Evolutionary conservation across 2,888 invertebrate species (phyloP).

Genomic region (Dicranocentrus wangi): DNA sequence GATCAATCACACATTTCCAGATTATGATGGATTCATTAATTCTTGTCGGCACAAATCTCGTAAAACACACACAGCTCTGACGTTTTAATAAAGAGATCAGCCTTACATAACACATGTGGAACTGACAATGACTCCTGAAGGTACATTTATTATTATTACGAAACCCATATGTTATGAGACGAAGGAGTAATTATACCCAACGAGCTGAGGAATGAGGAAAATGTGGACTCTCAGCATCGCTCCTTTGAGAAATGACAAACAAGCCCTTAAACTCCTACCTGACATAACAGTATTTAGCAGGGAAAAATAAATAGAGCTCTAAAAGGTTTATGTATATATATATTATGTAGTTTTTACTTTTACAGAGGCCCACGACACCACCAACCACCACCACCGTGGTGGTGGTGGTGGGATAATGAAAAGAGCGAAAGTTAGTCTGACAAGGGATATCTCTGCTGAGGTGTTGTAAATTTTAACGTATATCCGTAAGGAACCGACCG

Average conservation of each 20-base stretch:
- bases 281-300: conserved; percentile 8
- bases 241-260: not conserved
- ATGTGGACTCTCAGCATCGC: too few relatives aligned
- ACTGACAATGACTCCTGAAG: too few relatives aligned
- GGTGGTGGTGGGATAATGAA: not conserved
- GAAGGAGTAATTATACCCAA: not conserved
- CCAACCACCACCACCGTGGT: not conserved
- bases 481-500: too few relatives aligned
- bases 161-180: not conserved
- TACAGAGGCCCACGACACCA: not conserved
- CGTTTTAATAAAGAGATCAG: conserved; percentile 9
- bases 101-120: not conserved
- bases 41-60: conserved; percentile 37
- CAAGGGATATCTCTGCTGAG: not conserved
- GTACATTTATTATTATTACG: not conserved
- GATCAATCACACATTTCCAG: conserved; percentile 20
- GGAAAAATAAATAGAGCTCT: not conserved
- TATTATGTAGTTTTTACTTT: not conserved
- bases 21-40: conserved; percentile 38
- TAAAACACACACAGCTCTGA: not conserved
- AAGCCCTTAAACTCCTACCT: not conserved
- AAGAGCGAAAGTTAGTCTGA: conserved; percentile 1
- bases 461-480: conserved; percentile 16
- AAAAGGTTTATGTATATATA: too few relatives aligned
- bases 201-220: not conserved